These are phyloP conservation scores for Habroteleia sp. DNA, from an alignment of 2,888 invertebrate genomes.

Conservation along the genomic window DNA sequence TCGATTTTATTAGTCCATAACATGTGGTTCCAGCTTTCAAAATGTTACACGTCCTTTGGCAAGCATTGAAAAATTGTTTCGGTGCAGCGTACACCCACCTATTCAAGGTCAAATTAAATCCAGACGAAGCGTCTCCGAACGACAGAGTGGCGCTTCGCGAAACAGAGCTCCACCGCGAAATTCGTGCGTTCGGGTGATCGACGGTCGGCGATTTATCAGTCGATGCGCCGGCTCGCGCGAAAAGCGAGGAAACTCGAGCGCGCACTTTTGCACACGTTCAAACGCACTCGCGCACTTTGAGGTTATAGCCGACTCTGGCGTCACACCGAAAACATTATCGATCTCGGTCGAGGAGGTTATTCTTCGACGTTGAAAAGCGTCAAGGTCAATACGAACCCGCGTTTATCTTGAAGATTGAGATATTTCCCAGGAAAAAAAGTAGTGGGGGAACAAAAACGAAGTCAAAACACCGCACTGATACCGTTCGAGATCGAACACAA, in stretches of 20 bases:
- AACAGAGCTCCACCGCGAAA: slow-evolving; percentile 32
- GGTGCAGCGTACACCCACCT: slow-evolving; percentile 54
- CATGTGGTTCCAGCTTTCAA: no score
- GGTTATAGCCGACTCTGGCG: slow-evolving; percentile 23
- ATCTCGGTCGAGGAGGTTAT: slow-evolving; percentile 12
- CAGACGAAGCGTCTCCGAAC: slow-evolving; percentile 25
- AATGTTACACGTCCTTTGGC: no score
- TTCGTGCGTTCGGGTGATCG: slow-evolving; percentile 40
- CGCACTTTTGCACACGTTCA: not conserved
- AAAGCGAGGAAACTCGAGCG: not conserved
- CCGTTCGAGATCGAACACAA: no score
- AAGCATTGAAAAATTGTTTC: slow-evolving; percentile 26
- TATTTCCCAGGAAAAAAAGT: no score
- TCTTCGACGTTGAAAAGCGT: slow-evolving; percentile 12
- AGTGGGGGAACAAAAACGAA: no score
- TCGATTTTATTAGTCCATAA: no score
- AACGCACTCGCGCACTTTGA: slow-evolving; percentile 3
- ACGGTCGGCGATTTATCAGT: slow-evolving; percentile 57
- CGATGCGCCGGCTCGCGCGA: slow-evolving; percentile 4
- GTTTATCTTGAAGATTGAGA: no score
- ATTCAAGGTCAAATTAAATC: slow-evolving; percentile 54
- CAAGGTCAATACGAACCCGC: slow-evolving; percentile 36
- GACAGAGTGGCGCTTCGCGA: slow-evolving; percentile 4
- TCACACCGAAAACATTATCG: slow-evolving; percentile 39
- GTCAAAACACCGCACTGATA: no score